Percentiles rank a stretch among this genome's conserved stretches.
Conservation (phyloP, 2,113 vertebrate species). For the Poeciliopsis occidentalis region DNA sequence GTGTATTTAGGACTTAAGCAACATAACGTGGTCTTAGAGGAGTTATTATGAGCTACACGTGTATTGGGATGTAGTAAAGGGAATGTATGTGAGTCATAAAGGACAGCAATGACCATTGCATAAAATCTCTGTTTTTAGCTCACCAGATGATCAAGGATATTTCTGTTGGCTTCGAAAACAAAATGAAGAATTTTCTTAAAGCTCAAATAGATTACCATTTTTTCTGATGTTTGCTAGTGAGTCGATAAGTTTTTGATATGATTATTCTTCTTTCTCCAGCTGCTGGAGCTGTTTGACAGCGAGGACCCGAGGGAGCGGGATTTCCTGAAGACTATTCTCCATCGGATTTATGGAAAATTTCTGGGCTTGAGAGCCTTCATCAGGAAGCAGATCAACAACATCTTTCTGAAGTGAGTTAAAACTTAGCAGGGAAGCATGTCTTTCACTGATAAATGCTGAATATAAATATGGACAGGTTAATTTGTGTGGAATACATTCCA, state of each 20-base stretch:
- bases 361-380: conserved; percentile 96
- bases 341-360: conserved; percentile 98
- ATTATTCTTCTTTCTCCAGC: conserved; percentile 69
- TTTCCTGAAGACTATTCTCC: conserved; percentile 96
- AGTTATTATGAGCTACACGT: not conserved
- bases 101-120: not conserved
- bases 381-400: conserved; percentile 99
- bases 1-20: not conserved
- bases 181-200: not conserved
- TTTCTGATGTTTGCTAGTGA: no score
- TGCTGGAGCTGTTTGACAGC: conserved; percentile 97
- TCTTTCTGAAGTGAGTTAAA: conserved; percentile 90
- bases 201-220: no score
- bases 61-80: not conserved
- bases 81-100: not conserved
- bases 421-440: not conserved
- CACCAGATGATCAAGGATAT: not conserved
- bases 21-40: not conserved
- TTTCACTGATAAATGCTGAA: not conserved
- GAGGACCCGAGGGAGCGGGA: conserved; percentile 98
- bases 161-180: not conserved
- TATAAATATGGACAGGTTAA: no score
- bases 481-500: no score
- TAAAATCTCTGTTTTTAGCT: not conserved
- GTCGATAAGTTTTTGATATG: no score